Evolutionary conservation across 2,888 invertebrate species (phyloP).

Genomic region (Parnassius smintheus): DNA sequence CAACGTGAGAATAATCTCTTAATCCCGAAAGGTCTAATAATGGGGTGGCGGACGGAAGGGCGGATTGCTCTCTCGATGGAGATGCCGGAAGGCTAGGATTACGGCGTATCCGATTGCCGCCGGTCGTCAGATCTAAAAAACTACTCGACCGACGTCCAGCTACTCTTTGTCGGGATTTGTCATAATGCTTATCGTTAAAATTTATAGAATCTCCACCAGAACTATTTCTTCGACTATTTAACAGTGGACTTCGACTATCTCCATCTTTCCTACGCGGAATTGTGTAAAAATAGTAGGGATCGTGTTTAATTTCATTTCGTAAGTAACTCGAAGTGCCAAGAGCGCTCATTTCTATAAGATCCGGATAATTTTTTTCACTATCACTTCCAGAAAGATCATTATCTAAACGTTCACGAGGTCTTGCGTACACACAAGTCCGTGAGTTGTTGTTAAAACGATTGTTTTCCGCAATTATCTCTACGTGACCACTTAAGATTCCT

Average conservation of each 20-base stretch:
- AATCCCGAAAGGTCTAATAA: slow-evolving; percentile 82
- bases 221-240: slow-evolving; percentile 87
- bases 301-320: slow-evolving; percentile 64
- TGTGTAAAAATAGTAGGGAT: slow-evolving; percentile 83
- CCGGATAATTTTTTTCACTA: slow-evolving; percentile 80
- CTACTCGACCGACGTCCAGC: slow-evolving; percentile 83
- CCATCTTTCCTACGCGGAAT: slow-evolving; percentile 82
- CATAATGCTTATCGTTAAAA: slow-evolving; percentile 61
- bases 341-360: slow-evolving; percentile 78
- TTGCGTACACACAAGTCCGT: slow-evolving; percentile 61
- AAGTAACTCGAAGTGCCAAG: slow-evolving; percentile 65
- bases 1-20: slow-evolving; percentile 69
- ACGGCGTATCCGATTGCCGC: slow-evolving; percentile 61
- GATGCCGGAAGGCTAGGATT: slow-evolving; percentile 85
- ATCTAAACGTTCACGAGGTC: slow-evolving; percentile 65
- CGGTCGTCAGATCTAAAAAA: slow-evolving; percentile 84
- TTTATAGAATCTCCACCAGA: slow-evolving; percentile 85
- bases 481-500: slow-evolving; percentile 62
- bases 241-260: slow-evolving; percentile 88
- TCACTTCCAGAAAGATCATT: slow-evolving; percentile 76
- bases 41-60: slow-evolving; percentile 81
- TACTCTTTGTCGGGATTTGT: slow-evolving; percentile 55
- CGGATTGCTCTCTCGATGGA: slow-evolving; percentile 77
- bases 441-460: slow-evolving; percentile 68
- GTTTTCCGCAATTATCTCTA: slow-evolving; percentile 61